These are phyloP conservation scores for Barnardius zonarius DNA, from an alignment of 2,113 vertebrate genomes.

Conservation along the genomic window DNA sequence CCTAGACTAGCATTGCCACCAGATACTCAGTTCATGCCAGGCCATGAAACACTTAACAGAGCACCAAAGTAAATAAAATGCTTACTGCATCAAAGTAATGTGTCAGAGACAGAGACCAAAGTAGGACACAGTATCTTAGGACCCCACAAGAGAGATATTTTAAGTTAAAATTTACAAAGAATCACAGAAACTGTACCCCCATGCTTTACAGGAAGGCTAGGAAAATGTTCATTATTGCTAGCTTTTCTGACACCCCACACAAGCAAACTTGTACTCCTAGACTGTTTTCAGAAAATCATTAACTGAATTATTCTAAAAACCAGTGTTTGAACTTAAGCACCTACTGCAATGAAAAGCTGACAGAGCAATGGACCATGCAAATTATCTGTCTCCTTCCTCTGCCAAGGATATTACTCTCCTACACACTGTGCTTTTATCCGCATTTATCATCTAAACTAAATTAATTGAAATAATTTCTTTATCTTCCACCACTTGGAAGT, in stretches of 20 bases:
- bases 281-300: not conserved
- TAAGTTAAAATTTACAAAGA: not conserved
- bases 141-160: not conserved
- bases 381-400: not conserved
- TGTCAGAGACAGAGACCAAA: not conserved
- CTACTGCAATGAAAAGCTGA: not conserved
- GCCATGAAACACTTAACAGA: not conserved
- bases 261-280: not conserved
- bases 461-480: conserved; percentile 46
- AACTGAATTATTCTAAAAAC: not conserved
- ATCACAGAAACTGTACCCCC: not conserved
- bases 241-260: not conserved
- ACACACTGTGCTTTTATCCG: conserved; percentile 44
- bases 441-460: conserved; percentile 50
- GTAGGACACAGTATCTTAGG: not conserved
- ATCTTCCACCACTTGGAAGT: not conserved
- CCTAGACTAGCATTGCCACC: not conserved
- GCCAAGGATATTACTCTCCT: conserved; percentile 9
- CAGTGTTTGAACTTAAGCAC: not conserved
- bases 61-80: not conserved
- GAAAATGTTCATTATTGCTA: not conserved
- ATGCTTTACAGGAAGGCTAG: not conserved
- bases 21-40: not conserved
- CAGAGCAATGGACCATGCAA: not conserved
- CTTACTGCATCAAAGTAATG: not conserved